A percentile compares a stretch with the other conserved stretches of the same genome.
Conservation (phyloP, 1,140 invertebrate species). For the Brachionus koreanus region DNA sequence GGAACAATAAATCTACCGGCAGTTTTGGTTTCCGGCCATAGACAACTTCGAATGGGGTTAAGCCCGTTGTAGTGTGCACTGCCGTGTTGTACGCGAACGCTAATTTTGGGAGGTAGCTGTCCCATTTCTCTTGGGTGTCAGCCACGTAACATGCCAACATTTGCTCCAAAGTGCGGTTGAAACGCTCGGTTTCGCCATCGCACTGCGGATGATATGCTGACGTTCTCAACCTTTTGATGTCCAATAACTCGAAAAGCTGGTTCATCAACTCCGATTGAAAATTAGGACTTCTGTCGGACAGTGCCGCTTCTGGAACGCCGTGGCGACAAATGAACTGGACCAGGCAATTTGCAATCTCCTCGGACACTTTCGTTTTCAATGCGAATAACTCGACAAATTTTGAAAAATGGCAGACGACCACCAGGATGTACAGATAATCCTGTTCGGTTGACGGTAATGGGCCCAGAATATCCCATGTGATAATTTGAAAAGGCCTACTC, state of each 20-base stretch:
- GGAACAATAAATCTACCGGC: background rate
- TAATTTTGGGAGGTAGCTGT: background rate
- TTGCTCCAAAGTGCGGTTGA: constrained; percentile 48
- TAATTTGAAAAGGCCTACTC: background rate
- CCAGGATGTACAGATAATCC: background rate
- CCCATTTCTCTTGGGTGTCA: background rate
- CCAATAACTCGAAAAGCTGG: background rate
- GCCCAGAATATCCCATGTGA: background rate
- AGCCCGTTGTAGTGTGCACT: background rate
- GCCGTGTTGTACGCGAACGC: background rate
- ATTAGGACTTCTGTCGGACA: too few species aligned
- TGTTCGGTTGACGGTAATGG: background rate
- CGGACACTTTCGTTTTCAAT: too few species aligned
- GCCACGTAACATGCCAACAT: background rate
- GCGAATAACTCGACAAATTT: too few species aligned
- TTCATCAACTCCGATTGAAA: too few species aligned
- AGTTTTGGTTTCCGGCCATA: background rate
- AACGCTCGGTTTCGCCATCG: constrained; percentile 51
- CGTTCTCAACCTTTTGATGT: constrained; percentile 45
- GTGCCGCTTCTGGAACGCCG: background rate
- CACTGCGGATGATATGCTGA: constrained; percentile 50
- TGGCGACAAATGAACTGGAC: too few species aligned
- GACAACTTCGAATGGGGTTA: background rate
- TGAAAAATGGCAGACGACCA: too few species aligned
- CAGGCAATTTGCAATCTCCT: too few species aligned